Base-by-base conservation (phyloP, 2,888 invertebrate genomes). In the Amphipoea lucens region DNA sequence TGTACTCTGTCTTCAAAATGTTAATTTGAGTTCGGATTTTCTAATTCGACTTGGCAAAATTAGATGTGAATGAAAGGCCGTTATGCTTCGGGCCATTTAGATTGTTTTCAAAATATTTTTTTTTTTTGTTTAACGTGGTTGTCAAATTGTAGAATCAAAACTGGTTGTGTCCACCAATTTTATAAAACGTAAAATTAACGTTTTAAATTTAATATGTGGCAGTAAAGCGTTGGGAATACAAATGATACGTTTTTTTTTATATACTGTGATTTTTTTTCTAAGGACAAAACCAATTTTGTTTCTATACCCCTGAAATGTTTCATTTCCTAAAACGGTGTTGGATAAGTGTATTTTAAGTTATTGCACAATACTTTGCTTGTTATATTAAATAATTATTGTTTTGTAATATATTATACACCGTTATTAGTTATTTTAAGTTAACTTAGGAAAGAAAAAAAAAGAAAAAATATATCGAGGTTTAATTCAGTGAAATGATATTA, bases 331-430 rank as follows among this genome's bases (percentile, higher is more conserved):
- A 63, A 48, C 9, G 86, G 82, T 82, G 74, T 72, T 23, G 82
- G 78, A 60, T 79, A 78, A 68, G n/a, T 75, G 54, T 79, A 83
- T 73, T 36, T 79, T 83, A 88, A 84, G 83, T 87, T 84, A 72
- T 51, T 88, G 90, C 90, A 89, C 89, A 89, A 90, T 81, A n/a
- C 42, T 78, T 76, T 80, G 74, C 80, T 83, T 82, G 45, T 67
- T 4, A 51, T 65, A 45, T 4, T 42, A 68, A 54, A 48, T 76
- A 62, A 70, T 69, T 17, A 74, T 78, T 74, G n/a, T 76, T 82
- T 81, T 69, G 29, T 81, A 74, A 71, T 71, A 79, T 79, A 74
- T 54, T 74, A 48, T 65, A 77, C 62, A 63, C 74, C 42, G 76
- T 79, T 78, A 78, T 72, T 89, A 75, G 66, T 79, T 87, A 78